Conservation (phyloP, 2,113 vertebrate genomes). For the Calidris pugnax region DNA sequence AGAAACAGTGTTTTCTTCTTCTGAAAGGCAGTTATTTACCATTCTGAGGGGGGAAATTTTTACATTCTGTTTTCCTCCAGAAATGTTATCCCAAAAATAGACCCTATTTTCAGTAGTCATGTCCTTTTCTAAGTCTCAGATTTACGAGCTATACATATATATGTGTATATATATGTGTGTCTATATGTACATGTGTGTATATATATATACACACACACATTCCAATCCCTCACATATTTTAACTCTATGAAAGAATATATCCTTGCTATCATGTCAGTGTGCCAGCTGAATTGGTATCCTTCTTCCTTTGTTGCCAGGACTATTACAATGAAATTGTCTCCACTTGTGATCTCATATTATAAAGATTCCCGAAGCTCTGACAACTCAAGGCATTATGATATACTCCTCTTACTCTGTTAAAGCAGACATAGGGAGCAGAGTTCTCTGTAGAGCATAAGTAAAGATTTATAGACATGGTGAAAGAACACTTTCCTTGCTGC, state of each 20-base stretch:
- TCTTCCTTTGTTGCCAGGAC: conserved; percentile 46
- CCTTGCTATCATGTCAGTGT: neutral
- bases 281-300: conserved; percentile 18
- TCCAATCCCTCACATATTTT: neutral
- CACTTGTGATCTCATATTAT: conserved; percentile 61
- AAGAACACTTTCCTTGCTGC: conserved; percentile 74
- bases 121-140: neutral
- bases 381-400: conserved; percentile 69
- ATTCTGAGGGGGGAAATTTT: neutral
- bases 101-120: neutral
- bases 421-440: conserved; percentile 59
- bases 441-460: conserved; percentile 71
- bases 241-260: neutral
- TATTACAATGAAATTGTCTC: conserved; percentile 58
- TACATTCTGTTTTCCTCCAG: neutral
- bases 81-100: neutral
- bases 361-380: conserved; percentile 54
- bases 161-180: neutral
- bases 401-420: conserved; percentile 54
- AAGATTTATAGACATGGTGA: conserved; percentile 79
- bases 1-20: neutral
- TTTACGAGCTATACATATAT: neutral
- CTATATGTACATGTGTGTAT: rapidly evolving
- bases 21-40: neutral
- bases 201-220: neutral